Base-by-base conservation (phyloP, 2,888 invertebrate species). In the Azorinus chamasolen region DNA sequence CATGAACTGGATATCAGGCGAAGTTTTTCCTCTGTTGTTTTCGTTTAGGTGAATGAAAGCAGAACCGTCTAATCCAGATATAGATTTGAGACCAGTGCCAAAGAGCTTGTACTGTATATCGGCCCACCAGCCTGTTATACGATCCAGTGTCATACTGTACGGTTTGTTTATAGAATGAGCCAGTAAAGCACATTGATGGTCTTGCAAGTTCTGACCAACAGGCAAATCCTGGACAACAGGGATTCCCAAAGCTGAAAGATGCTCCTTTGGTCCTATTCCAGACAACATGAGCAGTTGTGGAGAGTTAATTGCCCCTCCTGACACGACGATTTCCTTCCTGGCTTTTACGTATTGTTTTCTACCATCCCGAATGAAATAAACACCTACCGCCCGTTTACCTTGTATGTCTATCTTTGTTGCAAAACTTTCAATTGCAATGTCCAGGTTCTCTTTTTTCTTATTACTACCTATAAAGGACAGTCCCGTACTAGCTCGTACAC, bases 251-350 rank as follows among this genome's bases (percentile, higher is more conserved):
- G 86, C 83, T 46, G 90, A 79, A 14, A 93, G 84, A 27, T 92
- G 89, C 18, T 87, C 81, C n/a, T 72, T 78, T 4, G 92, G 93
- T 20, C 93, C 93, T 39, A 93, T 86, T n/a, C 91, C 91, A 54
- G 91, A 91, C 37, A 90, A 73, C 87, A 93, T 84, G 14, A 93
- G 81, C 5, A 93, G 73, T 46, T 91, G 88, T 6, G 93, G 91
- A 2, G 92, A 89, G 55, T 90, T 91, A 16, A 93, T 85, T 25
- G 90, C 84, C 4, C 93, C 93, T 8, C 91, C 93, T 32, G 89
- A 89, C 14, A 92, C 79, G 20, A 91, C 86, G 18, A 92, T 87
- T 74, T 89, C 87, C 68, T 84, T 80, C 32, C 14, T 71, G 10
- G 57, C 58, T 22, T 58, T 53, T 4, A 63, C 50, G n/a, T n/a